phyloP scores from a whole-genome alignment of 2,113 vertebrate genomes.

The Chaenocephalus aceratus region DNA sequence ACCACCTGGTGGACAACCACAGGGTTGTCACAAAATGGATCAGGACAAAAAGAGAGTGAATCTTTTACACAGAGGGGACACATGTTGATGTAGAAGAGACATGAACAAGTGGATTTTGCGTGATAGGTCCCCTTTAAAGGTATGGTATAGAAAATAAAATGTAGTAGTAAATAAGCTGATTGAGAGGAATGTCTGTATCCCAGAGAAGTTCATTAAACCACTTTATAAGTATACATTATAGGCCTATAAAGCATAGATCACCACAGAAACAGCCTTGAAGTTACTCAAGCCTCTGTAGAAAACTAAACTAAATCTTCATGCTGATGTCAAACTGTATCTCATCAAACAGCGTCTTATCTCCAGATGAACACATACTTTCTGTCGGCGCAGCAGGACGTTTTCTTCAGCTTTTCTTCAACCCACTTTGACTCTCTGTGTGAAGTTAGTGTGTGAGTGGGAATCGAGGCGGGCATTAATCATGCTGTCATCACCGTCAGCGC shows the following conservation, averaged over 20 bases:
- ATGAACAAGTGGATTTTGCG: no score
- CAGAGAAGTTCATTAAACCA: background rate
- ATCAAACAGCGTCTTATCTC: conserved; percentile 34
- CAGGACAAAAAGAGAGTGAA: no score
- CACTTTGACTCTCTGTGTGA: conserved; percentile 43
- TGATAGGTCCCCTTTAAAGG: background rate
- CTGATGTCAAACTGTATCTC: background rate
- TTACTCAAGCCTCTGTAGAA: background rate
- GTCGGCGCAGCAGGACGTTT: conserved; percentile 31
- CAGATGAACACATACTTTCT: conserved; percentile 38
- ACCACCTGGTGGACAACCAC: no score
- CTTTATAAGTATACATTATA: background rate
- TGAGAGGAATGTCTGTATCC: background rate
- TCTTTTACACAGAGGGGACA: no score
- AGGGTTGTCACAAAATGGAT: no score
- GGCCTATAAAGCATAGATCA: no score
- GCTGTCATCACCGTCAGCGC: conserved; percentile 77
- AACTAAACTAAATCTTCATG: background rate
- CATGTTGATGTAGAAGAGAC: no score
- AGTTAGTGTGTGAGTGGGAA: conserved; percentile 52
- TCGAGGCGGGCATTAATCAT: conserved; percentile 77
- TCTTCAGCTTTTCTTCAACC: conserved; percentile 47
- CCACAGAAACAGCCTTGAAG: background rate
- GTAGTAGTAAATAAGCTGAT: background rate
- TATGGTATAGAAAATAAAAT: background rate